phyloP scores from a whole-genome alignment of 2,797 vertebrate genomes.

The Cirrhinus molitorella region DNA sequence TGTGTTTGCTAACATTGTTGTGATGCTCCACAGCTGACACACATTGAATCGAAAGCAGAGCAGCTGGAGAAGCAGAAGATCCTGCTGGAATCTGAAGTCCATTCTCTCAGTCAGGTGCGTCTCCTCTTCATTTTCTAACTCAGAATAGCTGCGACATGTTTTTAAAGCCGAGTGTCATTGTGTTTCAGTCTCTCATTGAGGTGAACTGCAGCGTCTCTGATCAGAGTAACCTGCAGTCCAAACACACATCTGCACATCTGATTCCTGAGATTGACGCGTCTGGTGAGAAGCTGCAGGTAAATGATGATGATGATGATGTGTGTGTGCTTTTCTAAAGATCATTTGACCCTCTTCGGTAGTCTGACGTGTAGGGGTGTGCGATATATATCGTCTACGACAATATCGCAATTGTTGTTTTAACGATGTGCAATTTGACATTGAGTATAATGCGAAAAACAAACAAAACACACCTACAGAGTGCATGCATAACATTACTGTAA shows the following conservation, averaged over 20 bases:
- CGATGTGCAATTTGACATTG: no score
- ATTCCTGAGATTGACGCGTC: conserved; percentile 61
- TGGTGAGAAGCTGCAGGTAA: conserved; percentile 69
- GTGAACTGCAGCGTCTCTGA: conserved; percentile 55
- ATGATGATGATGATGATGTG: not conserved
- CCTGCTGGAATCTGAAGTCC: conserved; percentile 48
- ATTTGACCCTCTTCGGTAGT: not conserved
- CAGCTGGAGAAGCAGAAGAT: conserved; percentile 38
- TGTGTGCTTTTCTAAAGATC: not conserved
- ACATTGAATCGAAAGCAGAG: conserved; percentile 19
- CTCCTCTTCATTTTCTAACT: not conserved
- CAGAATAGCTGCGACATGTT: not conserved
- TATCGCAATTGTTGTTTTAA: no score
- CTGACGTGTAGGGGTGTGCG: no score
- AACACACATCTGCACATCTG: not conserved
- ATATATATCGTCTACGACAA: no score
- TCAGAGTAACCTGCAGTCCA: conserved; percentile 48
- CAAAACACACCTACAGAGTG: no score
- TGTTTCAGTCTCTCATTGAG: conserved; percentile 63
- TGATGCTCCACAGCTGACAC: conserved; percentile 12
- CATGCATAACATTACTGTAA: no score
- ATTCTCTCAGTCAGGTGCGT: conserved; percentile 64
- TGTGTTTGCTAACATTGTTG: not conserved
- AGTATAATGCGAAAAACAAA: no score
- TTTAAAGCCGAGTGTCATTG: not conserved